A percentile compares a stretch with the other conserved stretches of the same genome.
Conservation (phyloP, 2,113 vertebrate species). For the Malurus melanocephalus region DNA sequence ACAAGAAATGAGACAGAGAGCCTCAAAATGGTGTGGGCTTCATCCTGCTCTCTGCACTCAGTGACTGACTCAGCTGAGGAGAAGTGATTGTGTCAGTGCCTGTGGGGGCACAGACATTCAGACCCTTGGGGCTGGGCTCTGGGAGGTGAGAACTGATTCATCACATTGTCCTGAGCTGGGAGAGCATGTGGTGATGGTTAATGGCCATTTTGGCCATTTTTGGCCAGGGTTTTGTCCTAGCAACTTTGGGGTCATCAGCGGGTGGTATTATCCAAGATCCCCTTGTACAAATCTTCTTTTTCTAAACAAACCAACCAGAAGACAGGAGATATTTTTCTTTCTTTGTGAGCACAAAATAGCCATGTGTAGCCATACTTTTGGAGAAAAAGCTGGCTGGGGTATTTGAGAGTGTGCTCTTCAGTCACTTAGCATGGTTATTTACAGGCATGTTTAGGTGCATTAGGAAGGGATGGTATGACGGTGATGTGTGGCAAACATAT, state of each 20-base stretch:
- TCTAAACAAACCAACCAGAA: background rate
- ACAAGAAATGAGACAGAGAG: background rate
- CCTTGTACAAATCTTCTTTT: background rate
- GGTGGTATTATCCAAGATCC: rapidly evolving
- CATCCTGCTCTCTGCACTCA: background rate
- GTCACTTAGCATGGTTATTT: background rate
- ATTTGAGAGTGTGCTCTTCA: background rate
- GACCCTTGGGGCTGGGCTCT: background rate
- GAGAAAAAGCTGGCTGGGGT: background rate
- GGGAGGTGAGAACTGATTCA: background rate
- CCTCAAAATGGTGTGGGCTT: background rate
- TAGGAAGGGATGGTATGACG: background rate
- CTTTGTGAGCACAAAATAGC: background rate
- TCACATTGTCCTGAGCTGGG: rapidly evolving
- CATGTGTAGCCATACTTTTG: background rate
- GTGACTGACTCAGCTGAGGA: background rate
- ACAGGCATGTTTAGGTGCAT: rapidly evolving
- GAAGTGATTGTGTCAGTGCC: background rate
- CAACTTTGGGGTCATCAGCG: background rate
- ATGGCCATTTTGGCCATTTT: no score
- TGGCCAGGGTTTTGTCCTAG: background rate
- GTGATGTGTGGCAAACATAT: background rate
- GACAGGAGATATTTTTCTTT: background rate
- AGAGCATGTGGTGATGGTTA: background rate
- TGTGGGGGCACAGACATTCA: background rate